Conservation (phyloP, 2,888 invertebrate species). For the Harpalus rufipes region DNA sequence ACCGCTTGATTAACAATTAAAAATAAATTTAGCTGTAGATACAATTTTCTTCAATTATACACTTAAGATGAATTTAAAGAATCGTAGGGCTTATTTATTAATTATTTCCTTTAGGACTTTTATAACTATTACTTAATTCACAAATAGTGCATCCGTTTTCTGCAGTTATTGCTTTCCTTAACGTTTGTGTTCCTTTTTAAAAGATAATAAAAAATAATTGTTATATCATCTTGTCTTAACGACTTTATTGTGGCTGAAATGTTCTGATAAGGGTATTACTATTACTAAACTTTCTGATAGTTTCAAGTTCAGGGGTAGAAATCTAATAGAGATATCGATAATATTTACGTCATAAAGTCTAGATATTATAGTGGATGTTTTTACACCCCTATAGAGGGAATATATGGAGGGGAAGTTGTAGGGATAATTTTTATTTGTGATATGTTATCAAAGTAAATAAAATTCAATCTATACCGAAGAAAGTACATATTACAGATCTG, state of each 20-base stretch:
- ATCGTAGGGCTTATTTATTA: constrained; percentile 37
- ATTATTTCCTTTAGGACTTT: constrained; percentile 33
- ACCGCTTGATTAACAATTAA: constrained; percentile 44
- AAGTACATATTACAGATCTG: too few relatives aligned
- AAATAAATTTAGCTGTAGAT: constrained; percentile 27
- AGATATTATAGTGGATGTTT: not conserved
- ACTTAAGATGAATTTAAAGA: constrained; percentile 16
- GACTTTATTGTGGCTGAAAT: not conserved
- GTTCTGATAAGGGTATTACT: too few relatives aligned
- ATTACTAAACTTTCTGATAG: too few relatives aligned
- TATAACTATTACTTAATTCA: constrained; percentile 3
- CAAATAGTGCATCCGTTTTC: constrained; percentile 24
- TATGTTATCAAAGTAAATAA: not conserved
- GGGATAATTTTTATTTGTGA: not conserved
- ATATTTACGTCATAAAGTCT: not conserved
- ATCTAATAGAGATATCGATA: not conserved
- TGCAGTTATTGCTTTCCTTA: not conserved
- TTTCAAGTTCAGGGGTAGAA: not conserved
- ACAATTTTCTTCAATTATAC: constrained; percentile 46
- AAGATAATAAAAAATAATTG: not conserved
- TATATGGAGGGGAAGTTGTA: not conserved
- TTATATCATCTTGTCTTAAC: not conserved
- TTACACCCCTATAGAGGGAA: not conserved
- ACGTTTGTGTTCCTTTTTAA: not conserved
- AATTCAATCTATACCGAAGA: not conserved